Evolutionary conservation across 2,113 vertebrate species (phyloP).

Genomic region (Azemiops feae): DNA sequence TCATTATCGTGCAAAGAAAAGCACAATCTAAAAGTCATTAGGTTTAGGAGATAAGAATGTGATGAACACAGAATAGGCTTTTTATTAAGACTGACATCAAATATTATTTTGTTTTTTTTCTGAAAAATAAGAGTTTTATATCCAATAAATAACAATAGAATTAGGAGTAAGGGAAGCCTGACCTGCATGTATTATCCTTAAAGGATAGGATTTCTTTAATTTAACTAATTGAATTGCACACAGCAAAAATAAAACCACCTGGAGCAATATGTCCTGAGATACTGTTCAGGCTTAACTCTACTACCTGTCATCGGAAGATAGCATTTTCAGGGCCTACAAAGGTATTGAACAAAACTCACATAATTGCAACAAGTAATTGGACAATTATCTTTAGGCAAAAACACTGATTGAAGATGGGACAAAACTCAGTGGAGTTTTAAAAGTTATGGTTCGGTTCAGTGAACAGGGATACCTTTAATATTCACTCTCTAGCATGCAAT

Average conservation of each 20-base stretch:
- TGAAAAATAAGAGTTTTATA: neutral
- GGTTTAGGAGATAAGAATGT: neutral
- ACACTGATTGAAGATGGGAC: conserved; percentile 21
- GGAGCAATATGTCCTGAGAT: conserved; percentile 1
- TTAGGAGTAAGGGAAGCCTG: neutral
- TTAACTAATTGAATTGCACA: conserved; percentile 12
- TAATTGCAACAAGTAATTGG: conserved; percentile 29
- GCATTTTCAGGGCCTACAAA: neutral
- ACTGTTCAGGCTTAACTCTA: conserved; percentile 1
- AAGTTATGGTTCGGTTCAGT: conserved; percentile 13
- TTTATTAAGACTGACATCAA: conserved; percentile 5
- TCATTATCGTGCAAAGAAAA: neutral
- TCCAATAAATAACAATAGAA: conserved; percentile 1
- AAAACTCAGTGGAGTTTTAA: conserved; percentile 27
- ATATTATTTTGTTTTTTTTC: neutral
- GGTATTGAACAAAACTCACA: neutral
- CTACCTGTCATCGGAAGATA: conserved; percentile 8
- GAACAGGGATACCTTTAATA: neutral
- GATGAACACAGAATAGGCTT: neutral
- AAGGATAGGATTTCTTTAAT: neutral
- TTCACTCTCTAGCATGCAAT: neutral
- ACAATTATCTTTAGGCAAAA: conserved; percentile 44
- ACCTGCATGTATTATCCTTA: neutral
- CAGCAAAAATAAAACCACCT: conserved; percentile 2
- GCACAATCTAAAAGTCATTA: neutral